A percentile compares a stretch with the other conserved stretches of the same genome.
phyloP scores from a whole-genome alignment of 2,888 invertebrate genomes.

The Pollenia labialis region DNA sequence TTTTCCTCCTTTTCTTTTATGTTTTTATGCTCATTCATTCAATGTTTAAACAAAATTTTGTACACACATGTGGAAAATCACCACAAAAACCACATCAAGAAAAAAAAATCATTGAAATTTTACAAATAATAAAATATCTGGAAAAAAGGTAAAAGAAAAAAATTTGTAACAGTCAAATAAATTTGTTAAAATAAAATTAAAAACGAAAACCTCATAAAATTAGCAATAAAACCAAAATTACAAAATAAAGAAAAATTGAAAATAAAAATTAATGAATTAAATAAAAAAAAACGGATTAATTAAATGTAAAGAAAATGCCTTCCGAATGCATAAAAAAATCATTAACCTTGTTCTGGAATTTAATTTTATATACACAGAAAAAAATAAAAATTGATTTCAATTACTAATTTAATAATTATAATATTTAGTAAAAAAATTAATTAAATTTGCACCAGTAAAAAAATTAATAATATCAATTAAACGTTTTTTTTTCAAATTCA shows the following conservation, averaged over 20 bases:
- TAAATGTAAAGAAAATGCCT: too few relatives aligned
- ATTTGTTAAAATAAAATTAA: conserved; percentile 50
- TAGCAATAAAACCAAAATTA: conserved; percentile 56
- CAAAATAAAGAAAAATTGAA: background rate
- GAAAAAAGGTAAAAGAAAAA: conserved; percentile 16
- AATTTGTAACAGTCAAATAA: conserved; percentile 6
- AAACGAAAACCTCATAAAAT: conserved; percentile 56
- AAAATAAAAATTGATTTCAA: too few relatives aligned
- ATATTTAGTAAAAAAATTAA: too few relatives aligned
- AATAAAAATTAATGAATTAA: background rate
- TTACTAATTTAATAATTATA: too few relatives aligned
- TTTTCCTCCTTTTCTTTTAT: background rate
- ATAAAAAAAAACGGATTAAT: background rate
- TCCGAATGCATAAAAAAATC: background rate
- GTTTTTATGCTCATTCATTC: conserved; percentile 16
- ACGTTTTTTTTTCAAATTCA: too few relatives aligned
- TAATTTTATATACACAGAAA: too few relatives aligned
- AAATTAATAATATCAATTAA: too few relatives aligned
- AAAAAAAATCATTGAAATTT: conserved; percentile 52
- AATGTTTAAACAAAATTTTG: conserved; percentile 45
- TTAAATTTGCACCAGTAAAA: too few relatives aligned
- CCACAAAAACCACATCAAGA: conserved; percentile 72
- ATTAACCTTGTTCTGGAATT: too few relatives aligned
- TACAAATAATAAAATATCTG: conserved; percentile 29
- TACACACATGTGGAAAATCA: conserved; percentile 63